Conservation (phyloP, 2,888 invertebrate genomes). For the Cremastobaeus sp. region DNA sequence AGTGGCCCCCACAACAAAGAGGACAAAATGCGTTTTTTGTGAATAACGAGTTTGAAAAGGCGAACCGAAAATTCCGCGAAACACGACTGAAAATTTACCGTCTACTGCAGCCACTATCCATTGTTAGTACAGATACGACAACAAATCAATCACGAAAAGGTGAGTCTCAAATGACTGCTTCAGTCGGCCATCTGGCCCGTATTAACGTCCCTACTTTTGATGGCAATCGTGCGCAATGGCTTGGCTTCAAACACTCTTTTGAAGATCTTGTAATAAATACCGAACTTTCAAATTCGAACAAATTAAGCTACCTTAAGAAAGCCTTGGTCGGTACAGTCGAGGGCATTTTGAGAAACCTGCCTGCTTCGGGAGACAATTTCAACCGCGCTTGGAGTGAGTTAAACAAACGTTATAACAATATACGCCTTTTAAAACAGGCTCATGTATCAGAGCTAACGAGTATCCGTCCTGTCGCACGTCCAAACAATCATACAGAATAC, state of each 20-base stretch:
- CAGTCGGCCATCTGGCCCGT: neutral
- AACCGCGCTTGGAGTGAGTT: constrained; percentile 5
- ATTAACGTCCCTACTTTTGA: neutral
- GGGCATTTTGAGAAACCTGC: neutral
- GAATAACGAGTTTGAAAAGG: too few relatives aligned
- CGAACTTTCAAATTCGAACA: too few relatives aligned
- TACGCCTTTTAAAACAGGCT: neutral
- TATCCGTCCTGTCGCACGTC: neutral
- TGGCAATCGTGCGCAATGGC: neutral
- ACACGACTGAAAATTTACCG: too few relatives aligned
- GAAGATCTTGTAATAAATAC: neutral
- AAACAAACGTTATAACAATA: constrained; percentile 2
- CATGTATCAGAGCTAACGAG: neutral
- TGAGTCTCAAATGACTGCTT: neutral
- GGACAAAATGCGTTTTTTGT: too few relatives aligned
- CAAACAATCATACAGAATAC: neutral
- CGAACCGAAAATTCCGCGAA: too few relatives aligned
- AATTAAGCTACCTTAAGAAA: too few relatives aligned
- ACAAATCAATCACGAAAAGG: too few relatives aligned
- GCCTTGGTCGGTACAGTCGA: neutral
- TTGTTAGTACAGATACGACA: too few relatives aligned
- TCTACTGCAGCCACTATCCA: too few relatives aligned
- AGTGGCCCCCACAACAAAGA: too few relatives aligned
- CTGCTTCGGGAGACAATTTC: neutral
- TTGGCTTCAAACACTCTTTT: neutral